Conservation (phyloP, 2,797 vertebrate species). For the Etheostoma nigrum region DNA sequence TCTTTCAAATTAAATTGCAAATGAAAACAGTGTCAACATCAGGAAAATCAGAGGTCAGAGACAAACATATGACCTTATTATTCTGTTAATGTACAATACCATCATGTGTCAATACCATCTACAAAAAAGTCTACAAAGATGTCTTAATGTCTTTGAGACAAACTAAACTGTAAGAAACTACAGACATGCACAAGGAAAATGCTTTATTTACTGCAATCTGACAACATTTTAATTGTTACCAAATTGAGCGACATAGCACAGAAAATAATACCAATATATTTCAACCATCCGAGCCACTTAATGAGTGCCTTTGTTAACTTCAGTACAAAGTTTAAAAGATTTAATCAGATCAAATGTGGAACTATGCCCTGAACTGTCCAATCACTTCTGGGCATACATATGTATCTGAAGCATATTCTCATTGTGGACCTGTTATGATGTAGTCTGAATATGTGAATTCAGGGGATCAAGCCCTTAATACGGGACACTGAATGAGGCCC, state of each 20-base stretch:
- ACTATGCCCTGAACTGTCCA: not conserved
- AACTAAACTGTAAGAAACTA: too few species aligned
- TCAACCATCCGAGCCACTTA: not conserved
- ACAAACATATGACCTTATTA: not conserved
- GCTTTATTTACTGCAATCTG: not conserved
- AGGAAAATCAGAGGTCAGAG: not conserved
- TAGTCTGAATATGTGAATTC: not conserved
- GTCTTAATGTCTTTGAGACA: not conserved
- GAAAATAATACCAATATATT: not conserved
- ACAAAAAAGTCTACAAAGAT: too few species aligned
- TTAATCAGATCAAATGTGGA: slow-evolving; percentile 18
- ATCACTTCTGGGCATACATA: not conserved
- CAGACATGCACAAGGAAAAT: not conserved
- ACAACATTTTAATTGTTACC: not conserved
- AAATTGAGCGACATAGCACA: not conserved
- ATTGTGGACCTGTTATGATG: slow-evolving; percentile 1
- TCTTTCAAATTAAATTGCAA: slow-evolving; percentile 13
- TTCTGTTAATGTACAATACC: not conserved
- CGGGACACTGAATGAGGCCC: not conserved
- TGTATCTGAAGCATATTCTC: not conserved
- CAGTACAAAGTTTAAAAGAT: not conserved
- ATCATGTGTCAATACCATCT: not conserved
- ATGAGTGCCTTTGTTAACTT: not conserved
- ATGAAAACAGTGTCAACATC: not conserved
- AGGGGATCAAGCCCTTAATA: slow-evolving; percentile 3